A percentile compares a stretch with the other conserved stretches of the same genome.
phyloP scores from a whole-genome alignment of 2,113 vertebrate genomes.

The Limanda limanda region DNA sequence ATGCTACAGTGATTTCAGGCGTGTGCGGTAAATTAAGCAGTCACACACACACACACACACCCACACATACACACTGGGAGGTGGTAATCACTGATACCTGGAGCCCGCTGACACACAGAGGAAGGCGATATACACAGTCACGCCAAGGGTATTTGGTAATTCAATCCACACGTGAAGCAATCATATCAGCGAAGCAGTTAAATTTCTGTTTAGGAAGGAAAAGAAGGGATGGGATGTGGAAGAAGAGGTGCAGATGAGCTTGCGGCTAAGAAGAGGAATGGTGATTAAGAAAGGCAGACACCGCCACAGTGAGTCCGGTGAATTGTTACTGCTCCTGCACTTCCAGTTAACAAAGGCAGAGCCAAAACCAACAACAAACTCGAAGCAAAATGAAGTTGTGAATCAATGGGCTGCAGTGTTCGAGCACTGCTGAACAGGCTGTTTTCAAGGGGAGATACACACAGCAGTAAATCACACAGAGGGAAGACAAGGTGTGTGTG shows the following conservation, averaged over 20 bases:
- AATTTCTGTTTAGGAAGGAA: constrained; percentile 29
- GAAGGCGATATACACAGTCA: constrained; percentile 27
- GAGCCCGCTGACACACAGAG: constrained; percentile 39
- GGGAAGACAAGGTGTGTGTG: background rate
- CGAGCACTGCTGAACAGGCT: constrained; percentile 61
- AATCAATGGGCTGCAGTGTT: constrained; percentile 61
- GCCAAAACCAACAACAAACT: constrained; percentile 51
- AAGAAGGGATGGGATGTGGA: background rate
- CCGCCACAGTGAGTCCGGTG: constrained; percentile 21
- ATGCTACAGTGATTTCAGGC: constrained; percentile 53
- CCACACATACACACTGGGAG: constrained; percentile 22
- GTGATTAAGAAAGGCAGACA: constrained; percentile 35
- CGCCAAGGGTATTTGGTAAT: constrained; percentile 37
- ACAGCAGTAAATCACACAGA: constrained; percentile 32
- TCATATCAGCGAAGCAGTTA: constrained; percentile 38
- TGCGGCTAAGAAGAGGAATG: constrained; percentile 9
- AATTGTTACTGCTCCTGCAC: constrained; percentile 31
- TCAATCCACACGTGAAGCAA: constrained; percentile 49
- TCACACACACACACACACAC: constrained; percentile 29
- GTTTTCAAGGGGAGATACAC: constrained; percentile 56
- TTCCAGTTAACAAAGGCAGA: constrained; percentile 46
- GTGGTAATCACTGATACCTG: constrained; percentile 53
- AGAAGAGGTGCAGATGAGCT: constrained; percentile 1
- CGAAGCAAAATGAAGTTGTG: constrained; percentile 47
- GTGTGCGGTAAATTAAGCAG: constrained; percentile 47